Percentiles rank a stretch among this genome's conserved stretches.
Conservation (phyloP, 2,888 invertebrate genomes). For the Clivina fossor region DNA sequence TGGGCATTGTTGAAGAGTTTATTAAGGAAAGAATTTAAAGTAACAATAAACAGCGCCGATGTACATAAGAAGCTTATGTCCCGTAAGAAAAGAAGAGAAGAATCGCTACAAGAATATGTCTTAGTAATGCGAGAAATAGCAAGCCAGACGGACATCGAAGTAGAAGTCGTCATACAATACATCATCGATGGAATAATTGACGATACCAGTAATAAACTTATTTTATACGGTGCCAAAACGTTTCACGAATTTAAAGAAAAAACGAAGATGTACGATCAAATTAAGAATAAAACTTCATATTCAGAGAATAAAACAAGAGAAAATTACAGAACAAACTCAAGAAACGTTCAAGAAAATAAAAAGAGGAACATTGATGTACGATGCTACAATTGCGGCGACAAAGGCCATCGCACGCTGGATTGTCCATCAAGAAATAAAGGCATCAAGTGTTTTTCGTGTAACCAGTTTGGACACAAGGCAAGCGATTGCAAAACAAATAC, state of each 20-base stretch:
- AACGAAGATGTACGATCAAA: conserved; percentile 36
- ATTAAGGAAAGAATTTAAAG: conserved; percentile 24
- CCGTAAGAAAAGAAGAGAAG: conserved; percentile 42
- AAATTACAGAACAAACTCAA: too few species aligned
- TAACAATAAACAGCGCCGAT: conserved; percentile 18
- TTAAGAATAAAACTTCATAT: conserved; percentile 5
- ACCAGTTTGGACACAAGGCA: conserved; percentile 38
- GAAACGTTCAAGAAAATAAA: too few species aligned
- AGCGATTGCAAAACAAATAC: conserved; percentile 20
- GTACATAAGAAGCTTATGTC: conserved; percentile 11
- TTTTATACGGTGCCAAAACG: conserved; percentile 37
- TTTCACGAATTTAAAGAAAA: conserved; percentile 36
- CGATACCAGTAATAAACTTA: conserved; percentile 36
- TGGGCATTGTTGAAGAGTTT: conserved; percentile 21
- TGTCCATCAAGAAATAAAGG: conserved; percentile 37
- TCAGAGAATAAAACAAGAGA: too few species aligned
- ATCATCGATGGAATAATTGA: conserved; percentile 39
- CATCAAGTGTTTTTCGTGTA: conserved; percentile 40
- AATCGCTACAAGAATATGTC: conserved; percentile 47
- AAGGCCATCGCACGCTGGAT: conserved; percentile 33
- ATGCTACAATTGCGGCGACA: conserved; percentile 40
- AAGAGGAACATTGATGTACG: too few species aligned
- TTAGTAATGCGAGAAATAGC: conserved; percentile 46
- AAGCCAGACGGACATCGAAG: conserved; percentile 33
- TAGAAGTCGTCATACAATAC: conserved; percentile 36